Percentiles rank a stretch among this genome's conserved stretches.
Conservation (phyloP, 1,140 invertebrate species). For the Pseudomyrmex flavicornis region DNA sequence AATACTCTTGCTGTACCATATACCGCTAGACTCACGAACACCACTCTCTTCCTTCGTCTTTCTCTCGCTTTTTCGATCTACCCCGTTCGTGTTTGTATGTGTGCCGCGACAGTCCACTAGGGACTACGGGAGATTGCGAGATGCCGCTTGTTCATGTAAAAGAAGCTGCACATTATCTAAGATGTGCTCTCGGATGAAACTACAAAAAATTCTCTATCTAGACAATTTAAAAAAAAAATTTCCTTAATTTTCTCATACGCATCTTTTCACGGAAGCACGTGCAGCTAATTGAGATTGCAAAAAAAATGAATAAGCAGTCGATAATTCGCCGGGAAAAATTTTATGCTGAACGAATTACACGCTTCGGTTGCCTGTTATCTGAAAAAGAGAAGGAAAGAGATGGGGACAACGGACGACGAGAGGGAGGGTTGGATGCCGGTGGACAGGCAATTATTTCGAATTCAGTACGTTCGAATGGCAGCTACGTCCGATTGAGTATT, state of each 20-base stretch:
- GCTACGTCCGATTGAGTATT: constrained; percentile 83
- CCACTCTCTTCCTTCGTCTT: background rate
- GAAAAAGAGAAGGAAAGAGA: constrained; percentile 17
- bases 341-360: constrained; percentile 8
- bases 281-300: background rate
- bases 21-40: constrained; percentile 51
- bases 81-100: constrained; percentile 50
- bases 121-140: constrained; percentile 61
- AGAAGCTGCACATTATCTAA: constrained; percentile 63
- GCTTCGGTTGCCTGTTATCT: background rate
- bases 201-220: background rate
- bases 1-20: constrained; percentile 73
- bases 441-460: constrained; percentile 82
- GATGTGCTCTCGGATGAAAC: constrained; percentile 17
- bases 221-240: background rate
- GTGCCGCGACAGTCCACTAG: constrained; percentile 62
- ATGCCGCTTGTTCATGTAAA: constrained; percentile 56
- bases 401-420: background rate
- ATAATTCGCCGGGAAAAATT: constrained; percentile 3
- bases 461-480: constrained; percentile 82
- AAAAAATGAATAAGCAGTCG: constrained; percentile 6
- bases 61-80: constrained; percentile 21
- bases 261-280: background rate
- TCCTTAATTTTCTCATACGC: too few relatives aligned
- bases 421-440: constrained; percentile 26